Percentiles rank a stretch among this genome's conserved stretches.
These are phyloP conservation scores for Cheilinus undulatus DNA, from an alignment of 2,113 vertebrate species.

Conservation along the genomic window DNA sequence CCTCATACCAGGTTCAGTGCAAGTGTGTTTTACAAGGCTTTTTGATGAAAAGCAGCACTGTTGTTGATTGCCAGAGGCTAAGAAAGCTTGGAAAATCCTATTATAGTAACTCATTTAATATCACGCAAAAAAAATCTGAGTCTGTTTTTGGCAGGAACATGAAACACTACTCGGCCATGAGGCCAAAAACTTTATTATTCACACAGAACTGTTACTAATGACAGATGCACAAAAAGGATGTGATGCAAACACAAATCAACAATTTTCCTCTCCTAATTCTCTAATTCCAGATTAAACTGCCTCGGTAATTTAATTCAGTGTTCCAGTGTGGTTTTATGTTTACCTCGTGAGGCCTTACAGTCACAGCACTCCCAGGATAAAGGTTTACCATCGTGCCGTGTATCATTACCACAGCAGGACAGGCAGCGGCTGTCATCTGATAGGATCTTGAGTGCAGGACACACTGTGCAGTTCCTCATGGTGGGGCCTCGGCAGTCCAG, in stretches of 20 bases:
- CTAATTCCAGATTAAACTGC: background rate
- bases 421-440: constrained; percentile 89
- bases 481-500: constrained; percentile 89
- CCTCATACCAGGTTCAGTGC: background rate
- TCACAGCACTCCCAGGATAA: constrained; percentile 88
- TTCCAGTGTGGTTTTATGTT: constrained; percentile 5
- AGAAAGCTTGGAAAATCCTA: background rate
- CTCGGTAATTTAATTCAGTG: background rate
- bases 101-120: background rate
- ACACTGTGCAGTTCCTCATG: constrained; percentile 86
- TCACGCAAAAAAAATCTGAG: constrained; percentile 3
- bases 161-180: background rate
- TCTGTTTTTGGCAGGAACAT: background rate
- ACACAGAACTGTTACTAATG: background rate
- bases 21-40: background rate
- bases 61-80: background rate
- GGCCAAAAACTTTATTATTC: background rate
- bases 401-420: constrained; percentile 84
- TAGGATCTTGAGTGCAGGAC: constrained; percentile 81
- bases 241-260: background rate
- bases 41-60: background rate
- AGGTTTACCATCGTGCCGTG: background rate
- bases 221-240: constrained; percentile 10
- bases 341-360: constrained; percentile 85
- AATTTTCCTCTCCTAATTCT: background rate